These are phyloP conservation scores for Bombyx huttoni DNA, from an alignment of 2,888 invertebrate genomes.

Conservation along the genomic window DNA sequence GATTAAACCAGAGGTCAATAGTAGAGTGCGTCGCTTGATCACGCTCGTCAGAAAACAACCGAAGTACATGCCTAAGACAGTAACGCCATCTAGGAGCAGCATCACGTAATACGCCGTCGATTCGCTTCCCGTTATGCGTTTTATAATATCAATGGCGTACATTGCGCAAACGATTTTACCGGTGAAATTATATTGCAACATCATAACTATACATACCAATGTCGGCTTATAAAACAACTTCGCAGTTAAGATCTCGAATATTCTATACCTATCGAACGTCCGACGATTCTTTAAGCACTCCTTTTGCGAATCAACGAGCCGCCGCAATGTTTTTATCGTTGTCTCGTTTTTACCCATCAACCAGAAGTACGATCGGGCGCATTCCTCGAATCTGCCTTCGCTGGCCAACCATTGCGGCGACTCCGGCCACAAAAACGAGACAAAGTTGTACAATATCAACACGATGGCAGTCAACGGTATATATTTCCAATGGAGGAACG, in stretches of 20 bases:
- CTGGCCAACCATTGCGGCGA: slow-evolving; percentile 23
- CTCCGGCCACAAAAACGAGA: slow-evolving; percentile 11
- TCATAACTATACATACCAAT: slow-evolving; percentile 6
- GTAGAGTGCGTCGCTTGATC: slow-evolving; percentile 7
- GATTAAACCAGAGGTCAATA: neutral
- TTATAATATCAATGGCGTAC: slow-evolving; percentile 18
- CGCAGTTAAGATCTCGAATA: neutral
- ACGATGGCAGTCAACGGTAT: slow-evolving; percentile 11
- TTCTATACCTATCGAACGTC: neutral
- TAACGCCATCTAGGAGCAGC: slow-evolving; percentile 18
- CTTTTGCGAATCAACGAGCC: slow-evolving; percentile 7
- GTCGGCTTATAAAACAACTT: slow-evolving; percentile 14
- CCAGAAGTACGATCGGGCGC: slow-evolving; percentile 15
- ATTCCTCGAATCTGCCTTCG: slow-evolving; percentile 17
- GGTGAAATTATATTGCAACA: slow-evolving; percentile 14
- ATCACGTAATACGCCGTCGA: slow-evolving; percentile 15
- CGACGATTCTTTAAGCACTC: neutral
- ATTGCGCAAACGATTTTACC: slow-evolving; percentile 17
- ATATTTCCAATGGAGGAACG: slow-evolving; percentile 15
- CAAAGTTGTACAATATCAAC: slow-evolving; percentile 7
- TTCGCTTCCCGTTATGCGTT: slow-evolving; percentile 12
- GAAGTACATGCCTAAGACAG: slow-evolving; percentile 13
- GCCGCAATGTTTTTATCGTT: slow-evolving; percentile 12
- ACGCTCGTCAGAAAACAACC: slow-evolving; percentile 10
- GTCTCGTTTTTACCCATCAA: slow-evolving; percentile 13